phyloP scores from a whole-genome alignment of 2,888 invertebrate species.

The Pedicia rivosa region DNA sequence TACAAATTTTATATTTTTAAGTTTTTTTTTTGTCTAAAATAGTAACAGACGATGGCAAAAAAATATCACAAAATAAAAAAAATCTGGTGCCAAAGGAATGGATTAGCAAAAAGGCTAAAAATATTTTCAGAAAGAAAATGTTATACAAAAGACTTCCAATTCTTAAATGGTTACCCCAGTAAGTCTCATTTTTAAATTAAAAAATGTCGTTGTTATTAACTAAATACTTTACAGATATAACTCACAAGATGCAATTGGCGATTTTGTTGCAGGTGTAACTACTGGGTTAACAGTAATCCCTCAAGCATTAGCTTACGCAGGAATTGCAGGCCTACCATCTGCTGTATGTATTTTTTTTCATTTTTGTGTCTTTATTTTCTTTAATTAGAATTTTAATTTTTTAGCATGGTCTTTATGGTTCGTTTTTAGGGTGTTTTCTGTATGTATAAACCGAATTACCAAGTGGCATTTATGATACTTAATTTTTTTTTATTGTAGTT shows the following conservation, averaged over 20 bases:
- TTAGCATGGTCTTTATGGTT: conserved; percentile 82
- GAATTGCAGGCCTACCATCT: conserved; percentile 61
- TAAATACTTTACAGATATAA: conserved; percentile 36
- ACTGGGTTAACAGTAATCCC: conserved; percentile 90
- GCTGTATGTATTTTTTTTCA: conserved; percentile 31
- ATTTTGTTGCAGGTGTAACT: conserved; percentile 80
- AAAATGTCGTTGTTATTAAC: background rate
- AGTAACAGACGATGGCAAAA: conserved; percentile 36
- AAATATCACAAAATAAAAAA: conserved; percentile 22
- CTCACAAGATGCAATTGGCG: conserved; percentile 56
- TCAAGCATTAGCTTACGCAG: conserved; percentile 69
- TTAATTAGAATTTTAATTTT: conserved; percentile 11
- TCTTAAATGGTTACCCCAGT: conserved; percentile 55
- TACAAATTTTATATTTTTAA: too few species aligned
- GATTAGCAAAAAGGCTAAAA: conserved; percentile 30
- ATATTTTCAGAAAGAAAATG: conserved; percentile 47
- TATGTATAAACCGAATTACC: too few species aligned
- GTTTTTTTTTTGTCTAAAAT: too few species aligned
- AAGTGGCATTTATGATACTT: too few species aligned
- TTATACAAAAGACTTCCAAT: conserved; percentile 60
- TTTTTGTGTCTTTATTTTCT: background rate
- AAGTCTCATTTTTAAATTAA: conserved; percentile 14
- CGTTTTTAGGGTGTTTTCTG: conserved; percentile 85
- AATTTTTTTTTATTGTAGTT: too few species aligned
- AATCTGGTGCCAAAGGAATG: conserved; percentile 25